phyloP scores from a whole-genome alignment of 2,888 invertebrate species.

The Chloroclystis v-ata region DNA sequence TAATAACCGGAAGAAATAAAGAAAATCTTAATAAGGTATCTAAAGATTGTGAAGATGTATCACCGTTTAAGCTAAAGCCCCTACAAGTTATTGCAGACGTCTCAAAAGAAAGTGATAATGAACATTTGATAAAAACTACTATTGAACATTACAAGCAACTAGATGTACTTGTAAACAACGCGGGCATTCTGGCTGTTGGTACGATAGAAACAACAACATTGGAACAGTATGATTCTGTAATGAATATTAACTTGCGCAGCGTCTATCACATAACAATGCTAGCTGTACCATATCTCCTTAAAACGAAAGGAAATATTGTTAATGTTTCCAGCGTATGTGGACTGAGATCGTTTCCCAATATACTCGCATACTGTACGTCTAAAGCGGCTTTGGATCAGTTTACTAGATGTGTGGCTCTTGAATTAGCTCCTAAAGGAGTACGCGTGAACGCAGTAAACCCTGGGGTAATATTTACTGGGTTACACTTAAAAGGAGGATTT shows the following conservation, averaged over 20 bases:
- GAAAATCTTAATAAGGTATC: conserved; percentile 82
- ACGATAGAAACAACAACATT: conserved; percentile 88
- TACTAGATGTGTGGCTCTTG: conserved; percentile 92
- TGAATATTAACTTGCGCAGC: conserved; percentile 91
- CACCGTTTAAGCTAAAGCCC: conserved; percentile 61
- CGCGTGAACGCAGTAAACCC: conserved; percentile 95
- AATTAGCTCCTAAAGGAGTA: conserved; percentile 86
- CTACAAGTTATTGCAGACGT: conserved; percentile 81
- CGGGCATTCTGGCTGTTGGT: conserved; percentile 89
- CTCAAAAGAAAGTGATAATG: conserved; percentile 82
- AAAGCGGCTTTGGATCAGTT: conserved; percentile 97
- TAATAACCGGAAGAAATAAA: conserved; percentile 83
- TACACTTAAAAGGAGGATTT: conserved; percentile 83
- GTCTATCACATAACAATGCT: conserved; percentile 88
- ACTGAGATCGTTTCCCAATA: conserved; percentile 89
- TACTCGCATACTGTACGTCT: conserved; percentile 94
- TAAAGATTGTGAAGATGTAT: conserved; percentile 69
- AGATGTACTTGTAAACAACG: conserved; percentile 91
- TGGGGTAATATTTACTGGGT: conserved; percentile 92
- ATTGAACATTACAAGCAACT: conserved; percentile 82
- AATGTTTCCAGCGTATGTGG: conserved; percentile 97
- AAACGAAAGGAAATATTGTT: conserved; percentile 90
- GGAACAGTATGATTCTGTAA: conserved; percentile 90
- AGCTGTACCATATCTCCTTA: conserved; percentile 88
- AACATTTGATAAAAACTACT: conserved; percentile 81